These are phyloP conservation scores for Diachasmimorpha longicaudata DNA, from an alignment of 1,140 invertebrate genomes.

Conservation along the genomic window DNA sequence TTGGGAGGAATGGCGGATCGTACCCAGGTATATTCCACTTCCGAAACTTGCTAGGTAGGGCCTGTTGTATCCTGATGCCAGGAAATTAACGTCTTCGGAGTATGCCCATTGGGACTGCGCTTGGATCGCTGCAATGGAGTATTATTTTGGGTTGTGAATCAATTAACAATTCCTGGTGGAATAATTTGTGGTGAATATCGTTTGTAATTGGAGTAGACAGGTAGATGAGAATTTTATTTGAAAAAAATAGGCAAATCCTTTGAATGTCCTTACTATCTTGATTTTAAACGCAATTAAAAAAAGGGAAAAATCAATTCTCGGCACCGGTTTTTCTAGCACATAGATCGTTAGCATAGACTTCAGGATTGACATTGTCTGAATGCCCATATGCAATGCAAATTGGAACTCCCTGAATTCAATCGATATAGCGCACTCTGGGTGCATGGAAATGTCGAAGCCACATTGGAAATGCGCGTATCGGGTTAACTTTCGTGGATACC, in stretches of 20 bases:
- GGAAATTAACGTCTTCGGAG: slow-evolving; percentile 64
- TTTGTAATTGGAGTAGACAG: too few species aligned
- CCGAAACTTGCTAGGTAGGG: slow-evolving; percentile 55
- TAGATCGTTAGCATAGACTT: slow-evolving; percentile 24
- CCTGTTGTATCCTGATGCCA: slow-evolving; percentile 65
- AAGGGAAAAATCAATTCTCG: too few species aligned
- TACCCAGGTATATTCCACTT: slow-evolving; percentile 65
- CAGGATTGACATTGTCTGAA: not conserved
- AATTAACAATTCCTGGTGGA: not conserved
- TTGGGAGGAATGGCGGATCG: too few species aligned
- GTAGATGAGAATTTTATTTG: too few species aligned
- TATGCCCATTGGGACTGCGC: slow-evolving; percentile 66
- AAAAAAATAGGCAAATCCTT: too few species aligned
- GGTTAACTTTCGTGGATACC: too few species aligned
- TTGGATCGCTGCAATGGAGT: slow-evolving; percentile 56
- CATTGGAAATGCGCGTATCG: too few species aligned
- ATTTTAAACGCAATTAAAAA: too few species aligned
- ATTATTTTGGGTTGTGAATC: not conserved
- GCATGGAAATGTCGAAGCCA: not conserved
- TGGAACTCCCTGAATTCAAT: not conserved
- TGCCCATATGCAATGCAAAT: not conserved
- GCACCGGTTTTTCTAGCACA: slow-evolving; percentile 43
- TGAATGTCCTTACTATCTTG: too few species aligned
- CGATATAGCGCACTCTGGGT: not conserved
- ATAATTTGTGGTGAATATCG: slow-evolving; percentile 33